A percentile compares a stretch with the other conserved stretches of the same genome.
Conservation (phyloP, 2,797 vertebrate species). For the Pelobates cultripes region DNA sequence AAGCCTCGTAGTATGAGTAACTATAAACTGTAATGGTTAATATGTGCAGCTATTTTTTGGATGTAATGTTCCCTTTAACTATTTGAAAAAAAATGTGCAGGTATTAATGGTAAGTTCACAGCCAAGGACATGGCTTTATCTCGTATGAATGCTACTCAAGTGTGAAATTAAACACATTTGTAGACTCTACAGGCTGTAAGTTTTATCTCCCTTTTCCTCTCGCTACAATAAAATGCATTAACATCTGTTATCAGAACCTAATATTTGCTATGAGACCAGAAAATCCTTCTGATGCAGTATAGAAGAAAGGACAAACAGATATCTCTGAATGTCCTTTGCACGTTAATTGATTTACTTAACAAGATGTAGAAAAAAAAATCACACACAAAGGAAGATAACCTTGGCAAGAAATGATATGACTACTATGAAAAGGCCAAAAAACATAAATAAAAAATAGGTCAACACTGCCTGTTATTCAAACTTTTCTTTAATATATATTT, state of each 20-base stretch:
- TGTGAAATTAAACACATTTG: slow-evolving; percentile 69
- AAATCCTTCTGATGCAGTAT: slow-evolving; percentile 64
- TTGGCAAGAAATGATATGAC: slow-evolving; percentile 23
- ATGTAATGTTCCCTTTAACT: background rate
- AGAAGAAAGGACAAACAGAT: slow-evolving; percentile 46
- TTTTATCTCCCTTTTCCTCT: slow-evolving; percentile 69
- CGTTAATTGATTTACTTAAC: slow-evolving; percentile 61
- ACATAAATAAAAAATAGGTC: background rate
- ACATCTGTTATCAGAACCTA: slow-evolving; percentile 65
- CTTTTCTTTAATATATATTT: background rate
- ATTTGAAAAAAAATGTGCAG: slow-evolving; percentile 49
- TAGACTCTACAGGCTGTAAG: slow-evolving; percentile 57
- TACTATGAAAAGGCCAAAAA: slow-evolving; percentile 8
- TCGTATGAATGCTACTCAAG: slow-evolving; percentile 59
- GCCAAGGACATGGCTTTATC: slow-evolving; percentile 61
- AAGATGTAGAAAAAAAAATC: slow-evolving; percentile 41
- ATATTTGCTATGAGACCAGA: slow-evolving; percentile 61
- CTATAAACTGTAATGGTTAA: too few species aligned
- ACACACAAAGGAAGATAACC: slow-evolving; percentile 40
- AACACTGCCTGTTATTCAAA: slow-evolving; percentile 5
- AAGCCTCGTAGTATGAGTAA: too few species aligned
- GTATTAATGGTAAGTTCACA: slow-evolving; percentile 64
- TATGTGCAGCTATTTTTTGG: too few species aligned
- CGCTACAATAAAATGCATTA: slow-evolving; percentile 63
- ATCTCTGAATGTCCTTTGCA: slow-evolving; percentile 59